phyloP scores from a whole-genome alignment of 2,797 vertebrate species.

The Ambastaia sidthimunki region DNA sequence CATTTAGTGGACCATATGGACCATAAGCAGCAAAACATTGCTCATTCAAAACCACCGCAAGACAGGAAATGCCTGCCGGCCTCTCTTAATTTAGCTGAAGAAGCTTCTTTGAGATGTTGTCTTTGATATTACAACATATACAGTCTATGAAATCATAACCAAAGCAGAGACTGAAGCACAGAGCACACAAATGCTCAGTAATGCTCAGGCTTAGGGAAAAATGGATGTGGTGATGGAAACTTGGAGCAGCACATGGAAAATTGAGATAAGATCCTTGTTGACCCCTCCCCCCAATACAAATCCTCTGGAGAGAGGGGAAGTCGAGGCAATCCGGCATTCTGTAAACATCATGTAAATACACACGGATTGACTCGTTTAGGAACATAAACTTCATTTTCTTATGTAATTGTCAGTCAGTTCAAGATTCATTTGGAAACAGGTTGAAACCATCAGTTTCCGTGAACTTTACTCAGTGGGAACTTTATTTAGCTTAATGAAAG shows the following conservation, averaged over 20 bases:
- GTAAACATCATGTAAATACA: slow-evolving; percentile 18
- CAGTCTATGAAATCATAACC: slow-evolving; percentile 7
- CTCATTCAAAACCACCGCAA: too few relatives aligned
- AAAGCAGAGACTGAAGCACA: not conserved
- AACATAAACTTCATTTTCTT: slow-evolving; percentile 4
- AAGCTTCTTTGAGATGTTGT: slow-evolving; percentile 4
- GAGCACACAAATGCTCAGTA: slow-evolving; percentile 22
- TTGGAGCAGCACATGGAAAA: slow-evolving; percentile 63
- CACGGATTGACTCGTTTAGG: not conserved
- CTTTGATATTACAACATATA: not conserved
- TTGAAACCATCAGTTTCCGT: not conserved
- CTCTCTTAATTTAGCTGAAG: slow-evolving; percentile 3
- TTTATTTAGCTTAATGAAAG: not conserved
- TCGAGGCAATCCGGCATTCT: not conserved
- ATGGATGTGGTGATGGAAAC: slow-evolving; percentile 55
- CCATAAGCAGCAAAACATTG: not conserved
- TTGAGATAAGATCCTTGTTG: slow-evolving; percentile 53
- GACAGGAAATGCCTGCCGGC: slow-evolving; percentile 1
- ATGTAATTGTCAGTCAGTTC: too few relatives aligned
- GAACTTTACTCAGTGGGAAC: not conserved
- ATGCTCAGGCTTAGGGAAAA: slow-evolving; percentile 11
- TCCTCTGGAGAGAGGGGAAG: slow-evolving; percentile 39
- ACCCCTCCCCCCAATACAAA: slow-evolving; percentile 20
- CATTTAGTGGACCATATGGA: slow-evolving; percentile 32
- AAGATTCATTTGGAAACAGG: too few relatives aligned